Evolutionary conservation across 1,140 invertebrate species (phyloP).

Genomic region (Drosophila obscura): DNA sequence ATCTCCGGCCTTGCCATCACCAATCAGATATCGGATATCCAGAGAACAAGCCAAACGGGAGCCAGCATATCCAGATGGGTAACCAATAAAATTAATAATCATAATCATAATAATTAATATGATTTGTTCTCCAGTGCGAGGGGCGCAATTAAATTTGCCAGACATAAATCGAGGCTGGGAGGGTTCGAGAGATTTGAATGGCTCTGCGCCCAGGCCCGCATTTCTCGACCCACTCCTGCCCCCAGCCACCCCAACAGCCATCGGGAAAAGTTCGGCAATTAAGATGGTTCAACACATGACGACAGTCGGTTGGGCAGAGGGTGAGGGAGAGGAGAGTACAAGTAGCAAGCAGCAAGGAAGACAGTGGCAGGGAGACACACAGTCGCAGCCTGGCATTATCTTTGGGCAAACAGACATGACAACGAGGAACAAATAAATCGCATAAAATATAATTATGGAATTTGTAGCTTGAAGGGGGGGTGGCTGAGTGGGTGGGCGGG

Average conservation of each 20-base stretch:
- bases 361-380: background rate
- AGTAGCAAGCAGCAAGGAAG: constrained; percentile 30
- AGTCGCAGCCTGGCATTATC: constrained; percentile 65
- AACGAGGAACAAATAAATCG: constrained; percentile 77
- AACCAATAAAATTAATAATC: constrained; percentile 63
- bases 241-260: background rate
- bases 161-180: constrained; percentile 58
- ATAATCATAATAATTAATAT: constrained; percentile 64
- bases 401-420: constrained; percentile 79
- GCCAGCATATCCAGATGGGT: constrained; percentile 48
- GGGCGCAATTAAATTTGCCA: constrained; percentile 67
- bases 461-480: constrained; percentile 61
- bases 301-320: constrained; percentile 32
- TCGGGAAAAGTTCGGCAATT: constrained; percentile 70
- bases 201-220: constrained; percentile 44
- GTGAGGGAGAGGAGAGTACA: constrained; percentile 11
- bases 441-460: constrained; percentile 83
- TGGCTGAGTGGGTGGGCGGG: constrained; percentile 2
- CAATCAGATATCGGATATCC: background rate
- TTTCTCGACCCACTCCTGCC: constrained; percentile 15
- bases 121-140: constrained; percentile 66
- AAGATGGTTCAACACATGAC: constrained; percentile 67
- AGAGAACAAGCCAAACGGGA: constrained; percentile 1
- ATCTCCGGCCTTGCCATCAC: background rate
- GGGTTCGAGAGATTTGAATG: constrained; percentile 41